Base-by-base conservation (phyloP, 2,113 vertebrate genomes). In the Synchiropus splendidus region DNA sequence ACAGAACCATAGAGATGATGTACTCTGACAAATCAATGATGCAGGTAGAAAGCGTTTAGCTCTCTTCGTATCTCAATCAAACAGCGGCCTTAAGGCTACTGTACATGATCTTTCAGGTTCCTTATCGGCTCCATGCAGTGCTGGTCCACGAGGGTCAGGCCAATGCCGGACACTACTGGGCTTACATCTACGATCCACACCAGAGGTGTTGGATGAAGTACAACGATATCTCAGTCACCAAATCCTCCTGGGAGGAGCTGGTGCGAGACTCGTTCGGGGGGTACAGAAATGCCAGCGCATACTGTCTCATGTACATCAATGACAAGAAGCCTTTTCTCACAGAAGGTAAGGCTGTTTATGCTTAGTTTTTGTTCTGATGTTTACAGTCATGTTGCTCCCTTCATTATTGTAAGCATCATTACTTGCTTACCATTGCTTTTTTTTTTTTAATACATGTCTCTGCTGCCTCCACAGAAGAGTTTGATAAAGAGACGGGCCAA, bases 241-340 rank as follows among this genome's bases (percentile, higher is more conserved):
- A 93, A 60, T 97, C 94, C 1, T 92, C 92, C 3, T 99, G 95
- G 95, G 94, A 98, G 72, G 95, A 99, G 65, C 83, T 99, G 61
- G 89, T 96, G 65, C 86, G 94, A 31, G 95, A 99, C 74, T 98
- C 94, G 1, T 99, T 97, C 12, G 95, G 95, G 49, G 95, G 95
- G 51, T 98, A 97, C 68, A 86, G 93, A 63, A 97, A 97, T 46
- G 92, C 94, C 64, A 99, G 95, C 50, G 95, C 95, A 39, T 98
- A 99, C 57, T 99, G 95, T 73, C 89, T 99, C 77, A 96, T 99
- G 95, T 99, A 99, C 64, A 92, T 99, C 66, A 93, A 97, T 11
- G 93, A 95, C 62, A 96, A 92, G 56, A 95, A 95, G 54, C 91
- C 93, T 16, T 94, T 91, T 54, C 87, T 97, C 67, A 97, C 94